Conservation (phyloP, 1,140 invertebrate genomes). For the Brachionus calyciflorus region DNA sequence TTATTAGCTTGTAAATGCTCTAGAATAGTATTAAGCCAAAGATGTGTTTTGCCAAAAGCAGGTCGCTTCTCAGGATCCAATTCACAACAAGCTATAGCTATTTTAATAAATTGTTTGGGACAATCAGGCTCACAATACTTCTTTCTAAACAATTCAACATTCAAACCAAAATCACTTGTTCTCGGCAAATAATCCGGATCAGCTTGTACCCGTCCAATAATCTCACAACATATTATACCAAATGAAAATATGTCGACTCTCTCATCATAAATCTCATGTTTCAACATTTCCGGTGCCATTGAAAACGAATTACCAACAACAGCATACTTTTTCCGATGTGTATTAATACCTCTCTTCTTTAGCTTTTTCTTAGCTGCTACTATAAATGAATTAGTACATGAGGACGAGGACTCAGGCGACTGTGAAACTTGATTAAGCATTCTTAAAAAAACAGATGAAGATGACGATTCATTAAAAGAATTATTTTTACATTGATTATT, state of each 20-base stretch:
- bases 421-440: background rate
- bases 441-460: slow-evolving; percentile 43
- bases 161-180: slow-evolving; percentile 83
- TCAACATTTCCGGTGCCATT: slow-evolving; percentile 61
- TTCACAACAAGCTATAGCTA: slow-evolving; percentile 83
- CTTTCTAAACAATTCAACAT: slow-evolving; percentile 78
- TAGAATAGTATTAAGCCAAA: slow-evolving; percentile 30
- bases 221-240: slow-evolving; percentile 65
- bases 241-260: slow-evolving; percentile 59
- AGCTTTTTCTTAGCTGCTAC: slow-evolving; percentile 18
- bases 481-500: background rate
- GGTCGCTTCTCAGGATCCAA: slow-evolving; percentile 80
- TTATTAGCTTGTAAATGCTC: slow-evolving; percentile 15
- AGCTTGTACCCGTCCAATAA: slow-evolving; percentile 84
- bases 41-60: slow-evolving; percentile 64
- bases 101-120: slow-evolving; percentile 78
- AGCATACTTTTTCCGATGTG: slow-evolving; percentile 52
- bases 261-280: slow-evolving; percentile 57
- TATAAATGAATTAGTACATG: slow-evolving; percentile 34
- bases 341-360: background rate
- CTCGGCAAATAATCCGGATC: slow-evolving; percentile 86
- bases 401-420: slow-evolving; percentile 37
- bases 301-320: slow-evolving; percentile 60
- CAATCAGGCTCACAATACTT: slow-evolving; percentile 78
- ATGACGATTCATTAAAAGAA: background rate